Percentiles rank a stretch among this genome's conserved stretches.
These are phyloP conservation scores for Drosophila prostipennis DNA, from an alignment of 2,888 invertebrate genomes.

Conservation along the genomic window DNA sequence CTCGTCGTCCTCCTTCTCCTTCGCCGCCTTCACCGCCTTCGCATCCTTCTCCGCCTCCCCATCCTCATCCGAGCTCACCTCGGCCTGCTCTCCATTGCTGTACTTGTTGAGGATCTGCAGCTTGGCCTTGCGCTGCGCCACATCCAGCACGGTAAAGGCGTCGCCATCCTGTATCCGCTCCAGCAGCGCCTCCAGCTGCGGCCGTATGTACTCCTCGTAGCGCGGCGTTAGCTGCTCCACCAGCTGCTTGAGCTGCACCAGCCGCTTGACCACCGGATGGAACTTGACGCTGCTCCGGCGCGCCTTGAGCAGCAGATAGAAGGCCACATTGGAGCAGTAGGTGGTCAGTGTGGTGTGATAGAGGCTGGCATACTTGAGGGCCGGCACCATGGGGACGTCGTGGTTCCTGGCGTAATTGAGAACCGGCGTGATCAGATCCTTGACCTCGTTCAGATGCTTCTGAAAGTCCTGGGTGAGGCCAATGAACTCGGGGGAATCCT, in stretches of 20 bases:
- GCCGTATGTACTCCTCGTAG: slow-evolving; percentile 88
- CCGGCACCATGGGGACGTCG: slow-evolving; percentile 88
- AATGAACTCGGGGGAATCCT: slow-evolving; percentile 94
- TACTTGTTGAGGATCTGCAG: slow-evolving; percentile 62
- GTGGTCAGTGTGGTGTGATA: slow-evolving; percentile 90
- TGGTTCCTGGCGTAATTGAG: slow-evolving; percentile 87
- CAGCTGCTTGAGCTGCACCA: slow-evolving; percentile 92
- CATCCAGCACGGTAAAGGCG: slow-evolving; percentile 68
- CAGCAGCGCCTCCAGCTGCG: slow-evolving; percentile 88
- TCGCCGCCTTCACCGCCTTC: slow-evolving; percentile 82
- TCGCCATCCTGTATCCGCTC: slow-evolving; percentile 85
- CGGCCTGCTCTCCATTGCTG: slow-evolving; percentile 29
- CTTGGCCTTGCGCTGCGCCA: slow-evolving; percentile 56
- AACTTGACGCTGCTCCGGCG: slow-evolving; percentile 89
- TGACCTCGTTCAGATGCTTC: slow-evolving; percentile 88
- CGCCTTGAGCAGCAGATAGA: slow-evolving; percentile 93
- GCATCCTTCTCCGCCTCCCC: slow-evolving; percentile 71
- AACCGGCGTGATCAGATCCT: slow-evolving; percentile 88
- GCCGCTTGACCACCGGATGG: slow-evolving; percentile 95
- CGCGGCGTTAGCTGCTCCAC: slow-evolving; percentile 89
- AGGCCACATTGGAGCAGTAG: slow-evolving; percentile 93
- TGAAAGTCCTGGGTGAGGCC: slow-evolving; percentile 92
- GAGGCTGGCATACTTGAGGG: slow-evolving; percentile 89
- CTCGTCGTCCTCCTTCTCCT: no score
- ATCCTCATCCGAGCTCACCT: slow-evolving; percentile 3